These are phyloP conservation scores for Tetragonula clypearis DNA, from an alignment of 1,140 invertebrate species.

Conservation along the genomic window DNA sequence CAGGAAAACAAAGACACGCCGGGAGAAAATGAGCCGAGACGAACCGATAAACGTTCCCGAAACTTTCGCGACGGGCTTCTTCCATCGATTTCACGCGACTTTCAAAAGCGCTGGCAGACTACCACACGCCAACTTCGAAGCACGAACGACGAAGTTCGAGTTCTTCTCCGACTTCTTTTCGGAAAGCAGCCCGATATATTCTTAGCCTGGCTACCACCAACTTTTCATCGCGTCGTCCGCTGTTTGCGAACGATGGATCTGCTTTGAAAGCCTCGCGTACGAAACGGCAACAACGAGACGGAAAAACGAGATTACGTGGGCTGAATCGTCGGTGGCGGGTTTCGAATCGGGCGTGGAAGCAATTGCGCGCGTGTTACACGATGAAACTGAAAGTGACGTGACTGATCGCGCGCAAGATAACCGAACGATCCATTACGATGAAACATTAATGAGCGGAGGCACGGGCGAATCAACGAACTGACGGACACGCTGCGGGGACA, in stretches of 20 bases:
- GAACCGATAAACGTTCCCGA: conserved; percentile 23
- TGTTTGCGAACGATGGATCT: background rate
- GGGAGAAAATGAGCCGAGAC: conserved; percentile 32
- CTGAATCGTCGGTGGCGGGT: background rate
- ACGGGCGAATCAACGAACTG: conserved; percentile 28
- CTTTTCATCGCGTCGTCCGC: background rate
- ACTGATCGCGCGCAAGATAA: conserved; percentile 36
- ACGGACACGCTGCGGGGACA: conserved; percentile 50
- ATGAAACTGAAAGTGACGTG: conserved; percentile 34
- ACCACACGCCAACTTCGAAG: no score
- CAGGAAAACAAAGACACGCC: conserved; percentile 32
- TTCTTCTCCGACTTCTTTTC: background rate
- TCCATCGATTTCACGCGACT: background rate
- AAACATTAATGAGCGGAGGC: conserved; percentile 60
- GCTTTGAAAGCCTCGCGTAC: background rate
- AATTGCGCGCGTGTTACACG: background rate
- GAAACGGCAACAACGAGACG: background rate
- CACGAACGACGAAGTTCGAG: background rate
- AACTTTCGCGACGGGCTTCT: background rate
- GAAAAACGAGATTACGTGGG: background rate
- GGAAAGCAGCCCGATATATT: background rate
- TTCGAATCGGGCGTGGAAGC: background rate
- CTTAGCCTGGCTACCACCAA: no score
- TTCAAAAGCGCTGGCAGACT: background rate
- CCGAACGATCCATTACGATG: conserved; percentile 60